Conservation (phyloP, 1,140 invertebrate genomes). For the Cyclargus thomasi region DNA sequence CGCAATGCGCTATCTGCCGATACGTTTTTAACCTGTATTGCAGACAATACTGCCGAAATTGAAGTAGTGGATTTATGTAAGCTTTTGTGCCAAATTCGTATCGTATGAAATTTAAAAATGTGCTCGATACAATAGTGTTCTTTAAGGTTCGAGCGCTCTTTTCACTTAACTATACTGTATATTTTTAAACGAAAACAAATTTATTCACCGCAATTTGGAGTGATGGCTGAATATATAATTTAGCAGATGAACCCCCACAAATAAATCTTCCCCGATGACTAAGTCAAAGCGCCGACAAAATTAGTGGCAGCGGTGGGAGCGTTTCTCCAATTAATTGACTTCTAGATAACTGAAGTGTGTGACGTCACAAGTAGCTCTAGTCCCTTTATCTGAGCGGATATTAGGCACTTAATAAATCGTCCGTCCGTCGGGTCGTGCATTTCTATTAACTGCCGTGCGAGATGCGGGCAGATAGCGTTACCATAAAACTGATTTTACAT, state of each 20-base stretch:
- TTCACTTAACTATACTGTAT: not conserved
- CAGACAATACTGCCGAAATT: not conserved
- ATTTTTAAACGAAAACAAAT: not conserved
- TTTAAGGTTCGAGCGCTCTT: not conserved
- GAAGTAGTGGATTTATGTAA: not conserved
- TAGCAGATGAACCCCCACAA: not conserved
- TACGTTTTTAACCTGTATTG: not conserved
- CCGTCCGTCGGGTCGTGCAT: constrained; percentile 26
- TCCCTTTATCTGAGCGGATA: constrained; percentile 28
- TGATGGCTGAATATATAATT: not conserved
- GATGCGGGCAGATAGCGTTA: constrained; percentile 26
- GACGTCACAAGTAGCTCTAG: not conserved
- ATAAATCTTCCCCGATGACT: not conserved
- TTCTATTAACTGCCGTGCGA: constrained; percentile 31
- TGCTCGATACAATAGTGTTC: not conserved
- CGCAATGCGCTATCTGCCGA: constrained; percentile 1
- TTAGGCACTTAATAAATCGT: constrained; percentile 34
- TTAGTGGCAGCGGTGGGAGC: not conserved
- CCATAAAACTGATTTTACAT: constrained; percentile 13
- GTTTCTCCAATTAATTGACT: not conserved
- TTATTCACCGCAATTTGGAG: not conserved
- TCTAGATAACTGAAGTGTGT: not conserved
- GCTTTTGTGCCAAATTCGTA: not conserved
- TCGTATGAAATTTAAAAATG: not conserved
- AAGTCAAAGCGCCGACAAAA: not conserved